Base-by-base conservation (phyloP, 2,888 invertebrate genomes). In the Heliconius ethilla region DNA sequence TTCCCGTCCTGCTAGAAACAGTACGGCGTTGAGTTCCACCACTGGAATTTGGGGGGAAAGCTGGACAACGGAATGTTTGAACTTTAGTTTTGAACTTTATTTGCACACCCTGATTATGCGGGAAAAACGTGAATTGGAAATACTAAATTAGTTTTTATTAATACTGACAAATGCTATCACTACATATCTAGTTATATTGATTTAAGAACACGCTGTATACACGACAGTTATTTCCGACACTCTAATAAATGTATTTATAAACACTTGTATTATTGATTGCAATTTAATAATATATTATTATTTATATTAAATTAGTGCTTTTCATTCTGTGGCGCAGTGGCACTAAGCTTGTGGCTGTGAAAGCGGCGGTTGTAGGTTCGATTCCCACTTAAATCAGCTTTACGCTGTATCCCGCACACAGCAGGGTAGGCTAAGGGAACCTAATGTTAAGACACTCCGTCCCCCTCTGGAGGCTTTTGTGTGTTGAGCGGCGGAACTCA, bases 281-380 rank as follows among this genome's bases (percentile, higher is more conserved):
- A 37, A 5, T 67, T n/a, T 67, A 67, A 67, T 67, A 37, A 67
- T 67, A 37, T 67, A 13, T 37, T 37, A 37, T 67, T 67, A 67
- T 37, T 37, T 37, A 67, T 66, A 67, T 67, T 67, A 67, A 37
- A 67, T 67, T 67, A 67, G 6, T n/a, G 67, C 37, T 37, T 67
- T 67, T 67, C 5, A 11, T 11, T n/a, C n/a, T n/a, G 3, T 2
- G 18, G 18, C 7, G 18, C 18, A 18, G 18, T 51, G 51, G 18
- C 18, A 51, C 51, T 33, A 51, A 51, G 22, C 4, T 10, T n/a
- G 11, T n/a, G 22, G 9, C 9, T 51, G 22, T 51, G 22, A 51
- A 51, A 2, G 51, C 3, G 51, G 18, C 22, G 45, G 51, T 51
- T 3, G 51, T 22, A 7, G 51, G 22, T 51, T 51, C 51, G 9